Evolutionary conservation across 2,888 invertebrate species (phyloP).

Genomic region (Epirrita christyi): DNA sequence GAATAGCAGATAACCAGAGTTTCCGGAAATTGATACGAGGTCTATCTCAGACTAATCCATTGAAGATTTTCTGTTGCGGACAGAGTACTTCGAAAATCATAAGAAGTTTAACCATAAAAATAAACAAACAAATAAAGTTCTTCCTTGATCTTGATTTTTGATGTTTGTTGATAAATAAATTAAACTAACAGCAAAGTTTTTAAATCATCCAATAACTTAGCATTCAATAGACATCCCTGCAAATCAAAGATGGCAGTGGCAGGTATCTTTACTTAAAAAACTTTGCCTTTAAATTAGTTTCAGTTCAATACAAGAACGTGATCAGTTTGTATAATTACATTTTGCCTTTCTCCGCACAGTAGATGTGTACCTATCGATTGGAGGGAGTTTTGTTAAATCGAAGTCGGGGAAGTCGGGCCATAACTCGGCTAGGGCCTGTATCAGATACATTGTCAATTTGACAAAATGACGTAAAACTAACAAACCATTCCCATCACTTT

Average conservation of each 20-base stretch:
- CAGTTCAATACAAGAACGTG: constrained; percentile 73
- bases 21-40: constrained; percentile 12
- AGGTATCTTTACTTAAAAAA: constrained; percentile 49
- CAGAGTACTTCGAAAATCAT: not conserved
- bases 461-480: no score
- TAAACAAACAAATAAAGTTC: not conserved
- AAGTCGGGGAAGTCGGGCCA: constrained; percentile 71
- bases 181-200: not conserved
- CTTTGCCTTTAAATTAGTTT: constrained; percentile 77
- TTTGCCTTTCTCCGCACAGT: constrained; percentile 60
- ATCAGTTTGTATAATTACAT: constrained; percentile 75
- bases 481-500: no score
- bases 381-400: constrained; percentile 75
- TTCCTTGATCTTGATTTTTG: not conserved
- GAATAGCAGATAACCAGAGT: constrained; percentile 24
- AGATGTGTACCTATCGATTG: constrained; percentile 71
- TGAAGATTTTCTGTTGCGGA: not conserved
- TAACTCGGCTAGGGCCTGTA: constrained; percentile 60
- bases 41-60: constrained; percentile 3
- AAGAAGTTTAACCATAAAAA: not conserved
- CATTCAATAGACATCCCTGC: constrained; percentile 11
- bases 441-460: no score
- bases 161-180: not conserved
- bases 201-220: not conserved
- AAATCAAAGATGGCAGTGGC: constrained; percentile 36